These are phyloP conservation scores for Burhinus bistriatus DNA, from an alignment of 2,113 vertebrate genomes.

Conservation along the genomic window DNA sequence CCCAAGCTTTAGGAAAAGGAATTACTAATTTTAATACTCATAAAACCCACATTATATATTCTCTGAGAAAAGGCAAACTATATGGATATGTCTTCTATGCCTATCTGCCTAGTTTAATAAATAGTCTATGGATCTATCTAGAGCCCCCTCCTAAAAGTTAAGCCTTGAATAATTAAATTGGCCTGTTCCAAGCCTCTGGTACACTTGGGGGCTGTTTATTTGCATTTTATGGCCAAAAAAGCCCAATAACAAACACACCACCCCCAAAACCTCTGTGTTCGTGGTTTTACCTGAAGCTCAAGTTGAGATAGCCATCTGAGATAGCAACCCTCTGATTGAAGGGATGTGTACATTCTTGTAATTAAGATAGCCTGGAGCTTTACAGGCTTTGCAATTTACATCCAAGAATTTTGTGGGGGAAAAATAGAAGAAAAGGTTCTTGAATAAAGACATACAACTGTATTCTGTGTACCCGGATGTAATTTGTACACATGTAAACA, in stretches of 20 bases:
- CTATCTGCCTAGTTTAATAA: not conserved
- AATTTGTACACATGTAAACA: not conserved
- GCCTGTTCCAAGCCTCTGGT: not conserved
- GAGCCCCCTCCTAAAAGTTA: not conserved
- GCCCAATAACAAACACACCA: not conserved
- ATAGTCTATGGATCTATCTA: not conserved
- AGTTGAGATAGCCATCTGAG: not conserved
- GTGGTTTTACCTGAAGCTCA: not conserved
- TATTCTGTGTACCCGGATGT: not conserved
- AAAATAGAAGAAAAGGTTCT: not conserved
- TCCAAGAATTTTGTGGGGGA: not conserved
- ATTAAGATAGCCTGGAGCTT: not conserved
- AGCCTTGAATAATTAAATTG: not conserved
- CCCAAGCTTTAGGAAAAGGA: constrained; percentile 19
- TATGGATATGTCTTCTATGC: not conserved
- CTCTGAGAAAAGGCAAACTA: not conserved
- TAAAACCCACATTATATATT: constrained; percentile 14
- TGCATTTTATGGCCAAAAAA: not conserved
- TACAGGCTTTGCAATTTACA: not conserved
- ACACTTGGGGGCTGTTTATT: not conserved
- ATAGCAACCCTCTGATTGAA: not conserved
- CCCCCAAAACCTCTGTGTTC: not conserved
- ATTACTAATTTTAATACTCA: constrained; percentile 20
- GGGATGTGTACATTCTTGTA: not conserved
- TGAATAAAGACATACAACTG: not conserved